Conservation (phyloP, 2,113 vertebrate genomes). For the Melierax canorus region DNA sequence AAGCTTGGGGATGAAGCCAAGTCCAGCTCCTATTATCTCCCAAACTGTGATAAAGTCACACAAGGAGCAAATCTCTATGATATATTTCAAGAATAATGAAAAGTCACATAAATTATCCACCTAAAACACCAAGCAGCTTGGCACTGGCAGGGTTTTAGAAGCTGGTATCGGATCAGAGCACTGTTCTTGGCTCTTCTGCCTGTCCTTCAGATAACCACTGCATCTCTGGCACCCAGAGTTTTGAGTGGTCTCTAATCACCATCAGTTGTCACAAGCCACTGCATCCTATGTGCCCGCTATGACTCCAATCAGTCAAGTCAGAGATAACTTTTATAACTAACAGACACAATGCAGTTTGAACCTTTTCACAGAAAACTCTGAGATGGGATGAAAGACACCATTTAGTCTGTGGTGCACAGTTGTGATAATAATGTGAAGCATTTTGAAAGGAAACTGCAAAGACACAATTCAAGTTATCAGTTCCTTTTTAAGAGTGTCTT, state of each 20-base stretch:
- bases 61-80: neutral
- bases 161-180: neutral
- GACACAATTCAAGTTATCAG: neutral
- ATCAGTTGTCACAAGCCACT: neutral
- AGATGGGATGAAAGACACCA: neutral
- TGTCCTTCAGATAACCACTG: neutral
- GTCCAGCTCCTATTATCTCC: neutral
- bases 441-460: neutral
- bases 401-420: neutral
- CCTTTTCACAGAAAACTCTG: neutral
- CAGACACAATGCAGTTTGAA: neutral
- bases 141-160: neutral
- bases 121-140: neutral
- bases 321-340: neutral
- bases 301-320: neutral
- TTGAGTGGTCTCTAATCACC: neutral
- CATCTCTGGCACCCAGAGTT: neutral
- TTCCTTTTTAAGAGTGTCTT: neutral
- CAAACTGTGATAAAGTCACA: neutral
- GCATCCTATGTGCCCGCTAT: neutral
- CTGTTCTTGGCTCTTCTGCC: neutral
- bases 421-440: neutral
- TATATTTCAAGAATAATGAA: constrained; percentile 9
- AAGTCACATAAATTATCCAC: constrained; percentile 1
- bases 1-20: neutral